Evolutionary conservation across 2,888 invertebrate species (phyloP).

Genomic region (Plebejus anna): DNA sequence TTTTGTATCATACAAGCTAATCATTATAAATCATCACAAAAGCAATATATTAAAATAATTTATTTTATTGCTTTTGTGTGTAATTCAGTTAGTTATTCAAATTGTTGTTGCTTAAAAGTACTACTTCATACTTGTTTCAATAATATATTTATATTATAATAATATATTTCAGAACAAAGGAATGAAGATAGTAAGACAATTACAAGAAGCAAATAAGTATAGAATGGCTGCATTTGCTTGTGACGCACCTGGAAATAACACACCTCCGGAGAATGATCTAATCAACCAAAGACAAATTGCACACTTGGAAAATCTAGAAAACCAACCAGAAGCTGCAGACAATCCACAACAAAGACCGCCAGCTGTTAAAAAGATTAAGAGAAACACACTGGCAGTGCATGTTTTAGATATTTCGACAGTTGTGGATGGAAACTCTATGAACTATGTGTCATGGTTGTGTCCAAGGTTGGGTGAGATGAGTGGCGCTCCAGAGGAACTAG

Average conservation of each 20-base stretch:
- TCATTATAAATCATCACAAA: not conserved
- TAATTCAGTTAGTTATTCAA: not conserved
- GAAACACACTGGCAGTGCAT: conserved; percentile 89
- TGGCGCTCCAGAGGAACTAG: conserved; percentile 92
- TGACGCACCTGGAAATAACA: conserved; percentile 56
- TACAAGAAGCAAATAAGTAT: conserved; percentile 74
- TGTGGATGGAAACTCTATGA: conserved; percentile 81
- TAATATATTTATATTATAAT: not conserved
- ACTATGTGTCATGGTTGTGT: conserved; percentile 84
- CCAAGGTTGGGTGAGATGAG: conserved; percentile 83
- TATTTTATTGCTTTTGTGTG: not conserved
- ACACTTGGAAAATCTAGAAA: conserved; percentile 66
- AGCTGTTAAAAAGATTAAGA: conserved; percentile 78
- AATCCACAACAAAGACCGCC: conserved; percentile 64
- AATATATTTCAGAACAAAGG: conserved; percentile 66
- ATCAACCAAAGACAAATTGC: conserved; percentile 73
- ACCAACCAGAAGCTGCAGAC: conserved; percentile 59
- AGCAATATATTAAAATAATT: not conserved
- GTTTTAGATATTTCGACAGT: conserved; percentile 90
- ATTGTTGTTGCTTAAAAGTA: not conserved
- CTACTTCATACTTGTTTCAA: too few species aligned
- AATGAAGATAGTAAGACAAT: conserved; percentile 69
- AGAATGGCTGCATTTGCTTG: conserved; percentile 78
- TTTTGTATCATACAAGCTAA: not conserved
- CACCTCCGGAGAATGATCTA: conserved; percentile 68